Conservation (phyloP, 2,888 invertebrate species). For the Thyatira batis region DNA sequence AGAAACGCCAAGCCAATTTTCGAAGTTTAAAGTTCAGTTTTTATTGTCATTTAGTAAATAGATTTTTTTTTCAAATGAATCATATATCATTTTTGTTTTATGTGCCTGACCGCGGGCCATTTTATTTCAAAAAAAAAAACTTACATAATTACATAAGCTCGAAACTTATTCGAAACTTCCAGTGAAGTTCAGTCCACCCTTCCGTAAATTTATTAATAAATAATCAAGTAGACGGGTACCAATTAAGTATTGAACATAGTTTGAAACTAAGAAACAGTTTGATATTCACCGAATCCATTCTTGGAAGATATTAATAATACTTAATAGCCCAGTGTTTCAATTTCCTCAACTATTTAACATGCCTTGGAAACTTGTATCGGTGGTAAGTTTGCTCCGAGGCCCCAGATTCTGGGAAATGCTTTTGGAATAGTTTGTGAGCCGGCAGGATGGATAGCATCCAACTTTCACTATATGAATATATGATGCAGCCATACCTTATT, state of each 20-base stretch:
- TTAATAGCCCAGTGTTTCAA: constrained; percentile 12
- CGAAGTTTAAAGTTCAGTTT: background rate
- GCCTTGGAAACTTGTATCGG: constrained; percentile 28
- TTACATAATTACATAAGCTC: too few relatives aligned
- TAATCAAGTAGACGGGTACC: too few relatives aligned
- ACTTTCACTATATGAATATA: constrained; percentile 20
- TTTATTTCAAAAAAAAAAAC: background rate
- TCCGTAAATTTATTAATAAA: too few relatives aligned
- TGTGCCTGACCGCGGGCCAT: too few relatives aligned
- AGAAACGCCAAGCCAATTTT: background rate
- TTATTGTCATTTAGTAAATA: background rate
- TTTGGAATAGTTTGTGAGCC: constrained; percentile 38
- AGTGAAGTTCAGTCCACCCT: too few relatives aligned
- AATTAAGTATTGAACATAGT: background rate
- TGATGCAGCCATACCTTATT: constrained; percentile 5
- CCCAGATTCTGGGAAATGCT: constrained; percentile 25
- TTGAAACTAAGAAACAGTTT: background rate
- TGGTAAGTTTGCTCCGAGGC: constrained; percentile 14
- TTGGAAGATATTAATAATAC: background rate
- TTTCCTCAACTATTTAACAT: constrained; percentile 21
- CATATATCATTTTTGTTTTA: too few relatives aligned
- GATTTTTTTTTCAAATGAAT: background rate
- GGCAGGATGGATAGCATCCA: constrained; percentile 38
- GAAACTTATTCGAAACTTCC: too few relatives aligned
- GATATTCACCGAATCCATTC: background rate